A percentile compares a stretch with the other conserved stretches of the same genome.
Evolutionary conservation across 2,797 vertebrate species (phyloP).

Genomic region (Poeciliopsis turneri): DNA sequence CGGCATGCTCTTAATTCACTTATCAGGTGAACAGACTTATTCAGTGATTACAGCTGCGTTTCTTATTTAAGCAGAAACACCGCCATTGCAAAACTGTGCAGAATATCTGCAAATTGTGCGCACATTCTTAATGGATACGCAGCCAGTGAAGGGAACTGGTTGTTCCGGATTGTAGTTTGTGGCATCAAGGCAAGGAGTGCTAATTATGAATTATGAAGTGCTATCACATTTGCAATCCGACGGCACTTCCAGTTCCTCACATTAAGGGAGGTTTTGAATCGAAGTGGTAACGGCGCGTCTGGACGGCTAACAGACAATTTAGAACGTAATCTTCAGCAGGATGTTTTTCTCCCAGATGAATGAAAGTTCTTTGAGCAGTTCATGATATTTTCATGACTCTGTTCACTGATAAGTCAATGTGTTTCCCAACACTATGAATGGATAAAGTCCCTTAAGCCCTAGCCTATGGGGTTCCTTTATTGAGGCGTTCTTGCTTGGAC

Average conservation of each 20-base stretch:
- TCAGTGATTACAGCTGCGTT: too few species aligned
- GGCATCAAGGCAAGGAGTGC: not conserved
- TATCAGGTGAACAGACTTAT: too few species aligned
- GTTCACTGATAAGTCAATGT: not conserved
- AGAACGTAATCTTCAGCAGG: not conserved
- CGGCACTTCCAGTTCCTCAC: not conserved
- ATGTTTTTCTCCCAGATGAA: not conserved
- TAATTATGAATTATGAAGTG: not conserved
- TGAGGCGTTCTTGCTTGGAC: slow-evolving; percentile 9
- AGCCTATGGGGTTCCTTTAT: slow-evolving; percentile 7
- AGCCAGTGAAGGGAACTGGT: not conserved
- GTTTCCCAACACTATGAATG: not conserved
- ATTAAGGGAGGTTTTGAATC: not conserved
- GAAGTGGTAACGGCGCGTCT: not conserved
- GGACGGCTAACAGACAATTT: not conserved
- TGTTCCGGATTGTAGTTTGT: not conserved
- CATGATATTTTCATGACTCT: not conserved
- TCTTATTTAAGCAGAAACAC: too few species aligned
- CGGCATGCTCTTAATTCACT: too few species aligned
- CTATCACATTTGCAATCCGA: not conserved
- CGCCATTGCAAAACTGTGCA: too few species aligned
- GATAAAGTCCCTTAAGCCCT: not conserved
- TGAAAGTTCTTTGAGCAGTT: not conserved
- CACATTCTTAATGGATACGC: too few species aligned
- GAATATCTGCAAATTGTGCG: too few species aligned